Percentiles rank a stretch among this genome's conserved stretches.
phyloP scores from a whole-genome alignment of 2,888 invertebrate genomes.

The Stenurella melanura region DNA sequence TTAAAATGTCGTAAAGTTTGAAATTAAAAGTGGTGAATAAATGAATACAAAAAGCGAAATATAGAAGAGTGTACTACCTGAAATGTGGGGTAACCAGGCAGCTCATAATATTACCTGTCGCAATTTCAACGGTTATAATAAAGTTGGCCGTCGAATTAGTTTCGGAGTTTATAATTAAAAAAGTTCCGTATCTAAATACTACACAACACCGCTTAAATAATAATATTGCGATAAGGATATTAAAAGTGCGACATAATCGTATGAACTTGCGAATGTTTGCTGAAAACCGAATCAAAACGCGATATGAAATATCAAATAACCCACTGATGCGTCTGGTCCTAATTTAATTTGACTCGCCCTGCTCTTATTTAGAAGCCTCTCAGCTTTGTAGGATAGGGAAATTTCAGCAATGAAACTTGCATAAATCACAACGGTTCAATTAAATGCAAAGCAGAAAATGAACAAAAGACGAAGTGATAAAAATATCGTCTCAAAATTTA shows the following conservation, averaged over 20 bases:
- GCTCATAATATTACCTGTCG: conserved; percentile 57
- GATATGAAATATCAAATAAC: conserved; percentile 33
- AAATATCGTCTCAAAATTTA: neutral
- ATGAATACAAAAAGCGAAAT: conserved; percentile 55
- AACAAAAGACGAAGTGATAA: conserved; percentile 16
- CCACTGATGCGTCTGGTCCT: conserved; percentile 24
- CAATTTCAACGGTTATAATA: conserved; percentile 54
- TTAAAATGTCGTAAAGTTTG: conserved; percentile 50
- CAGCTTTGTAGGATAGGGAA: conserved; percentile 4
- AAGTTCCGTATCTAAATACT: conserved; percentile 53
- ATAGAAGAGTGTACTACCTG: conserved; percentile 44
- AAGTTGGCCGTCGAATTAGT: conserved; percentile 64
- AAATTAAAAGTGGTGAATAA: conserved; percentile 55
- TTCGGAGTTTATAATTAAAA: conserved; percentile 67
- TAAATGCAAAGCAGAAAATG: conserved; percentile 23
- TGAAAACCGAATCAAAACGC: conserved; percentile 20
- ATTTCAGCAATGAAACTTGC: conserved; percentile 35
- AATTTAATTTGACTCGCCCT: conserved; percentile 35
- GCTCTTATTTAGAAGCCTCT: conserved; percentile 19
- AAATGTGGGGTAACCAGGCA: conserved; percentile 36
- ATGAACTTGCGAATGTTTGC: neutral
- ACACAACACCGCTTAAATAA: neutral
- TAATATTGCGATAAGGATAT: neutral
- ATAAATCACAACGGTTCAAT: conserved; percentile 28
- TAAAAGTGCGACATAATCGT: conserved; percentile 2